Percentiles rank a stretch among this genome's conserved stretches.
Conservation (phyloP, 1,140 invertebrate species). For the Doryteuthis pealeii region DNA sequence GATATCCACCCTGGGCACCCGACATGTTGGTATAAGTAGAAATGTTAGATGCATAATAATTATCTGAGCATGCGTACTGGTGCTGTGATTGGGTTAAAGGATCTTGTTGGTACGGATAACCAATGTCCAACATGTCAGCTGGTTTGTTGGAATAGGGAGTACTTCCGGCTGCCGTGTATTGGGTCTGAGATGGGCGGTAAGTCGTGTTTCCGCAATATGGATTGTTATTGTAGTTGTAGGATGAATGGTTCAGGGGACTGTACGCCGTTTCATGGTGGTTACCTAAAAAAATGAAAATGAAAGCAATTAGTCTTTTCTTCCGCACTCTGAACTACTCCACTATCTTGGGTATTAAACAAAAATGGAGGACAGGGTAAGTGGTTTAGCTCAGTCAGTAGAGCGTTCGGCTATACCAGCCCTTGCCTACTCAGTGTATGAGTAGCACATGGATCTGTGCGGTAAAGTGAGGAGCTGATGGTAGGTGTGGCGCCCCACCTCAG, state of each 20-base stretch:
- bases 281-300: not conserved
- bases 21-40: not conserved
- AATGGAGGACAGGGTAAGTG: too few species aligned
- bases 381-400: too few species aligned
- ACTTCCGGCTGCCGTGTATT: not conserved
- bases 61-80: slow-evolving; percentile 4
- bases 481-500: too few species aligned
- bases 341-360: too few species aligned
- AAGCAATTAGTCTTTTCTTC: too few species aligned
- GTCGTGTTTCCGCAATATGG: not conserved
- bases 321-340: too few species aligned
- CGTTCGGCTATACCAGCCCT: too few species aligned
- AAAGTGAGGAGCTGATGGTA: too few species aligned
- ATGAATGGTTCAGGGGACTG: not conserved
- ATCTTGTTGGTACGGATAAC: not conserved
- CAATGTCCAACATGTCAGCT: not conserved
- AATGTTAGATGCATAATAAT: not conserved
- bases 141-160: not conserved
- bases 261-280: not conserved
- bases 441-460: too few species aligned
- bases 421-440: too few species aligned
- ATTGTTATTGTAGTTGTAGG: not conserved
- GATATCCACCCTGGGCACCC: not conserved
- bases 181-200: not conserved
- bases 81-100: not conserved